Conservation (phyloP, 2,797 vertebrate species). For the Sylvilagus floridanus region DNA sequence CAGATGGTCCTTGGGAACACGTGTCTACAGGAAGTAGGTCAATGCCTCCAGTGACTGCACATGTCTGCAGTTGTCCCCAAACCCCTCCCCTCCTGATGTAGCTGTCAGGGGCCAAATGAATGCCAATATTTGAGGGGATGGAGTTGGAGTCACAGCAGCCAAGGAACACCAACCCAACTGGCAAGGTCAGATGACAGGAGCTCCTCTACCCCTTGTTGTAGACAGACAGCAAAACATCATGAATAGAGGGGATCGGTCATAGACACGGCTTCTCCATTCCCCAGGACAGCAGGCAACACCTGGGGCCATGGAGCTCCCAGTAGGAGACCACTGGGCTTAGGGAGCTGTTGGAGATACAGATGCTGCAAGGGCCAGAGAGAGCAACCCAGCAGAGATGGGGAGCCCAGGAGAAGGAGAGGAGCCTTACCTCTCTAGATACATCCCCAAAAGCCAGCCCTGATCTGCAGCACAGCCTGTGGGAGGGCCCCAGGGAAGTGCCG, state of each 20-base stretch:
- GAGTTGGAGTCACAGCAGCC: background rate
- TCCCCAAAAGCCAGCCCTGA: background rate
- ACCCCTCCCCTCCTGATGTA: background rate
- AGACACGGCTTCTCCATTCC: background rate
- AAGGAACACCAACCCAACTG: background rate
- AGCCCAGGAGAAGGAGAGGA: background rate
- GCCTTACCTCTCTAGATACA: background rate
- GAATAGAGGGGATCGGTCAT: background rate
- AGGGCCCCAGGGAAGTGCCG: background rate
- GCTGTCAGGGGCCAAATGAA: background rate
- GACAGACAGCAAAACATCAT: background rate
- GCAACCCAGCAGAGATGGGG: background rate
- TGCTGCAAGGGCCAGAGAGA: background rate
- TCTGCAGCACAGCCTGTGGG: background rate
- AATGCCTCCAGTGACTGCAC: background rate
- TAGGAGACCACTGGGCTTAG: background rate
- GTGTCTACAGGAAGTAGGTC: background rate
- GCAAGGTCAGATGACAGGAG: background rate
- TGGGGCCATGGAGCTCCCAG: background rate
- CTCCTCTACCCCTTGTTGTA: background rate
- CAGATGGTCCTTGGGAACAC: background rate
- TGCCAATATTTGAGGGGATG: too few species aligned
- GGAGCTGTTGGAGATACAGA: background rate
- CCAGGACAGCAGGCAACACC: background rate
- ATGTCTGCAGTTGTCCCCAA: background rate